Evolutionary conservation across 2,888 invertebrate genomes (phyloP), one percentile per base, ranked within the genome.

Genomic region (Heliothis peltigera): DNA sequence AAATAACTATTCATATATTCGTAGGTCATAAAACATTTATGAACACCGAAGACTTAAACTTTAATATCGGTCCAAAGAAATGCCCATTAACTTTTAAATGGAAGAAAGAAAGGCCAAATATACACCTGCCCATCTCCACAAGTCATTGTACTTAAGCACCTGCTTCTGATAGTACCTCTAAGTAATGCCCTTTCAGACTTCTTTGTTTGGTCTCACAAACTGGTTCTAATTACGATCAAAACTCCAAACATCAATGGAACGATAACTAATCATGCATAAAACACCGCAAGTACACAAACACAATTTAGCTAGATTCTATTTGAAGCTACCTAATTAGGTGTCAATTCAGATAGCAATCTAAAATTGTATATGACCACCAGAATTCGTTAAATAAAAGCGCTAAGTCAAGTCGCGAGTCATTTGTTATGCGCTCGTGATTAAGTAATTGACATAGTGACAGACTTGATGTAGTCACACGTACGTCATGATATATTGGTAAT

Each of bases 271-370:
- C 10, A 25, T 39, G 28, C n/a, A 1, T 12, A 48, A 49, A 48
- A 48, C 39, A 28, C 28, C 25, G 25, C 35, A n/a, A 17, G 17
- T 64, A 52, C 19, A 10, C 7, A 22, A 7, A 56, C 35, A 46
- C 19, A 58, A 51, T 48, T 35, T 22, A 10, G 15, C 43, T 35
- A 42, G 19, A 25, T 28, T 59, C 35, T 54, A 48, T 61, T 71
- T 17, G 39, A 44, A 62, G 18, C 21, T 0, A 52, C 32, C 42
- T 63, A 52, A 66, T 64, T 42, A 63, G 46, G 44, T 55, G 32
- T 75, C 54, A 75, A 55, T 75, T 75, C 49, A 70, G 43, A 66
- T 66, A 21, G 22, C 53, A 53, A 56, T 70, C 59, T 60, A 62
- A 48, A 61, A 66, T 60, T 63, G 60, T 5, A 44, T 47, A 51